Evolutionary conservation across 2,888 invertebrate genomes (phyloP).

Genomic region (Tricholauxania praeusta): DNA sequence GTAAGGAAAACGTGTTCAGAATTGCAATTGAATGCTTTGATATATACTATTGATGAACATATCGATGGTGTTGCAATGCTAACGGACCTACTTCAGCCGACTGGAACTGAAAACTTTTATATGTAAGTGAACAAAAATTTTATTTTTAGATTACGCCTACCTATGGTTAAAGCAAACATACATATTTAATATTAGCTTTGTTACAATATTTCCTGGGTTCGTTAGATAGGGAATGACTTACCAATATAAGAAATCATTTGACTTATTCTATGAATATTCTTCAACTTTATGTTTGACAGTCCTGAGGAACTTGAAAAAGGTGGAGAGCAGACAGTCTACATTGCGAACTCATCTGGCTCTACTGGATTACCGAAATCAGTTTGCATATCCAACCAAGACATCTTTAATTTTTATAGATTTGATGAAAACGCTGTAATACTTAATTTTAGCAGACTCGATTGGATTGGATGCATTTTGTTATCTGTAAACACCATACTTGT

Average conservation of each 20-base stretch:
- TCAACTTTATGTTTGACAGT: slow-evolving; percentile 33
- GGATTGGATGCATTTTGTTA: slow-evolving; percentile 55
- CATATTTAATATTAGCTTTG: no score
- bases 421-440: slow-evolving; percentile 53
- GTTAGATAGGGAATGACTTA: no score
- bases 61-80: neutral
- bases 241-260: no score
- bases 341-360: slow-evolving; percentile 57
- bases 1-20: neutral
- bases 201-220: no score
- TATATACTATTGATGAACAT: neutral
- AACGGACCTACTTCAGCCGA: slow-evolving; percentile 7
- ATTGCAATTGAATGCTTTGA: slow-evolving; percentile 2
- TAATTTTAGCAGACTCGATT: slow-evolving; percentile 58
- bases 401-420: slow-evolving; percentile 43
- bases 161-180: no score
- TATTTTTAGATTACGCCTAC: no score
- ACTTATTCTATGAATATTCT: neutral
- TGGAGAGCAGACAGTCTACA: slow-evolving; percentile 50
- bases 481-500: slow-evolving; percentile 47
- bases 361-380: slow-evolving; percentile 57
- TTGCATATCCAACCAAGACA: slow-evolving; percentile 46
- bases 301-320: slow-evolving; percentile 45
- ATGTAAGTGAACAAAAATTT: neutral
- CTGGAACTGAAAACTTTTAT: neutral